A percentile compares a stretch with the other conserved stretches of the same genome.
These are phyloP conservation scores for Cynodonichthys magdalenae DNA, from an alignment of 2,797 vertebrate species.

Conservation along the genomic window DNA sequence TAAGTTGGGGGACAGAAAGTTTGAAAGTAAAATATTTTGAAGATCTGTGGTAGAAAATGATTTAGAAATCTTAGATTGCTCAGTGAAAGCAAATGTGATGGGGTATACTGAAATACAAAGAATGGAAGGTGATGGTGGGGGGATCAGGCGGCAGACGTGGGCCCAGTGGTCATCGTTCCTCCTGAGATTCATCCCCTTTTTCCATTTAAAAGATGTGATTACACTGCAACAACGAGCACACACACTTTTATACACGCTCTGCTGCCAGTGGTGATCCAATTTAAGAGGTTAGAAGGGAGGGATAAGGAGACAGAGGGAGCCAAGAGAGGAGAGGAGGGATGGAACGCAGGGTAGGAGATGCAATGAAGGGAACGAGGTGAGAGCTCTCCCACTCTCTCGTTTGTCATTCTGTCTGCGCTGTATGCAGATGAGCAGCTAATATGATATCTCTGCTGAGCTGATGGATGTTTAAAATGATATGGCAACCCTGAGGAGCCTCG, in stretches of 20 bases:
- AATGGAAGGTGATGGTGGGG: conserved; percentile 13
- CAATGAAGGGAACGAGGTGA: conserved; percentile 18
- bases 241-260: conserved; percentile 48
- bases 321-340: conserved; percentile 35
- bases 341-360: conserved; percentile 53
- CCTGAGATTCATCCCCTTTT: conserved; percentile 64
- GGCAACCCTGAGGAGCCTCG: conserved; percentile 64
- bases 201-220: conserved; percentile 76
- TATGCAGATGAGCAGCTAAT: conserved; percentile 82
- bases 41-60: conserved; percentile 31
- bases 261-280: conserved; percentile 64
- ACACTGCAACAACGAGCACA: conserved; percentile 52
- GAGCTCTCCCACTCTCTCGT: conserved; percentile 47
- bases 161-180: conserved; percentile 66
- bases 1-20: conserved; percentile 18
- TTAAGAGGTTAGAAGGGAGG: conserved; percentile 64
- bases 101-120: conserved; percentile 48
- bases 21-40: conserved; percentile 1
- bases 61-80: conserved; percentile 34
- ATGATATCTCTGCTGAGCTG: conserved; percentile 78
- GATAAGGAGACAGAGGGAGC: conserved; percentile 61
- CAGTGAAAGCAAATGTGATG: conserved; percentile 47
- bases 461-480: conserved; percentile 78
- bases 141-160: conserved; percentile 50
- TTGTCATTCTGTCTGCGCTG: conserved; percentile 77